Evolutionary conservation across 1,140 invertebrate species (phyloP), one percentile per base, ranked within the genome.

Genomic region (Rhynchophorus ferrugineus): DNA sequence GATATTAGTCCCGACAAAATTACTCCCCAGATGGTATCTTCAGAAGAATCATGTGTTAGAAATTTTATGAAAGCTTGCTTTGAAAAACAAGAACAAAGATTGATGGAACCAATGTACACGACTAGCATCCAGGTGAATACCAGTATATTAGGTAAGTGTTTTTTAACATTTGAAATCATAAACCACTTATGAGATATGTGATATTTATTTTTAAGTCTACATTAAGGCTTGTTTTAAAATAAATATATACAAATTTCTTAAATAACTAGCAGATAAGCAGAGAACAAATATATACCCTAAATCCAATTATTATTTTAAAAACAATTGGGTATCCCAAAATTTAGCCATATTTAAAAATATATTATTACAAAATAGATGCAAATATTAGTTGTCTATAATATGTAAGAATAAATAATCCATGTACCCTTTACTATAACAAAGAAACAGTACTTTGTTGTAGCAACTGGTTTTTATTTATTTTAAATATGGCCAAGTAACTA

Each of bases 91-190:
- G 84, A 89, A 3, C 91, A 94, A 65, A 76, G 96, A 49, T 69
- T 99, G 2, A 91, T 98, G 74, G 89, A 88, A 8, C 94, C 96
- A 1, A 98, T 98, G 92, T 99, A 97, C 68, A 88, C 82, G 24
- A 98, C 94, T 71, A 86, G 82, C 60, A 93, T 99, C 54, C 81
- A 91, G 63, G 92, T 93, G 8, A 92, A 90, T 58, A 84, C 89
- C 1, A 91, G 95, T 72, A 90, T 94, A 57, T 76, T 99, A 63
- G 95, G 92, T 90, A 71, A 85, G 86, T 62, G 44, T 52, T 49
- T 42, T 9, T 19, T 5, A 11, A 3, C 24, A 21, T 36, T 39
- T 39, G 17, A 38, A 37, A 35, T n/a, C 8, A 29, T 20, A 9
- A 34, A 16, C 8, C 16, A 39, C 14, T 45, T 45, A 6, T 21